phyloP scores from a whole-genome alignment of 2,797 vertebrate species.

The Catamblyrhynchus diadema region DNA sequence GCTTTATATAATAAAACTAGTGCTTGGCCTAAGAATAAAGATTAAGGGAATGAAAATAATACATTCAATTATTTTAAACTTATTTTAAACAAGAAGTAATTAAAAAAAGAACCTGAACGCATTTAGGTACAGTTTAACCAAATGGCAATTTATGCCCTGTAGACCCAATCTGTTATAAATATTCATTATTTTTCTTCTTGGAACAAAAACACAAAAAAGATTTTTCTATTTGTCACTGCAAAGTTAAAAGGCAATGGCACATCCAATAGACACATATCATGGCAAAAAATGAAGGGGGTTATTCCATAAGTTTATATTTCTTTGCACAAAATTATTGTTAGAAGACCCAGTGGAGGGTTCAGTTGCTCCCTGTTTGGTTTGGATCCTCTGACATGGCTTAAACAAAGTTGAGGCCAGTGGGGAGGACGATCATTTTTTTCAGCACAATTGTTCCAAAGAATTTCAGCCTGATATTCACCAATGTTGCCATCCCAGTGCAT shows the following conservation, averaged over 20 bases:
- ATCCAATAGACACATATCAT: not conserved
- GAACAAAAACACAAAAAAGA: not conserved
- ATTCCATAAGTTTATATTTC: not conserved
- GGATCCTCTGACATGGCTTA: not conserved
- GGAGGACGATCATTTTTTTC: rapidly evolving
- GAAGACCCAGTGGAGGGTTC: not conserved
- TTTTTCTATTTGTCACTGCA: not conserved
- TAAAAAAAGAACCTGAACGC: not conserved
- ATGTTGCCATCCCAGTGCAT: not conserved
- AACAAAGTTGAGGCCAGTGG: not conserved
- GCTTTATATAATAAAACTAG: not conserved
- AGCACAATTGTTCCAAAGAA: not conserved
- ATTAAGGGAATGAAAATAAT: not conserved
- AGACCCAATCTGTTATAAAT: not conserved
- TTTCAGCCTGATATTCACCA: not conserved
- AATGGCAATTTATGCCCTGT: not conserved
- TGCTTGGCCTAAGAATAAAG: not conserved
- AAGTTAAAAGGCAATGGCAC: not conserved
- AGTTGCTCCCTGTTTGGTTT: not conserved
- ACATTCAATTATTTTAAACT: not conserved
- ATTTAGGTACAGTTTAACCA: not conserved
- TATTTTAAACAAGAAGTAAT: not conserved
- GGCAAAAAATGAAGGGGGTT: not conserved
- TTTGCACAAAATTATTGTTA: not conserved
- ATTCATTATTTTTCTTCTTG: not conserved